Evolutionary conservation across 2,888 invertebrate species (phyloP).

Genomic region (Tryphoninae sp.): DNA sequence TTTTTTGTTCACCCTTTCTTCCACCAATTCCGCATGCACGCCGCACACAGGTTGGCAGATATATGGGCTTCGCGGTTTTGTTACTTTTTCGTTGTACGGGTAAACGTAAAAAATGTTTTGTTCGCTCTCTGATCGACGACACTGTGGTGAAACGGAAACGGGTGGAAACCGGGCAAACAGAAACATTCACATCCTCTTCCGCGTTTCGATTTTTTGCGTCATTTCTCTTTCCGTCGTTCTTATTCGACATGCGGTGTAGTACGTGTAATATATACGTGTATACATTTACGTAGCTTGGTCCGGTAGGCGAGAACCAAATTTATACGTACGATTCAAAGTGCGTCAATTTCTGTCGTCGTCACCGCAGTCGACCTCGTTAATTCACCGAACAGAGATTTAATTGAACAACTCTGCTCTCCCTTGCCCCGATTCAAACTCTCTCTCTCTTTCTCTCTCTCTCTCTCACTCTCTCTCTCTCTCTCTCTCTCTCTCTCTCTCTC

Average conservation of each 20-base stretch:
- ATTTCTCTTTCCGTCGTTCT: slow-evolving; percentile 4
- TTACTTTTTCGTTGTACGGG: slow-evolving; percentile 30
- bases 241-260: background rate
- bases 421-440: background rate
- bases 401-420: slow-evolving; percentile 22
- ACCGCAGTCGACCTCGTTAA: slow-evolving; percentile 8
- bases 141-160: slow-evolving; percentile 64
- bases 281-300: no score
- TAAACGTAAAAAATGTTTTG: slow-evolving; percentile 24
- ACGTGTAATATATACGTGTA: no score
- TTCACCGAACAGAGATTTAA: slow-evolving; percentile 30
- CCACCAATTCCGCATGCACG: slow-evolving; percentile 24
- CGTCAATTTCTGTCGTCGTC: slow-evolving; percentile 19
- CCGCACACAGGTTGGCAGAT: slow-evolving; percentile 22
- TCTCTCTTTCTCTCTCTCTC: background rate
- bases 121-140: background rate
- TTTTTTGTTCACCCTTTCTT: slow-evolving; percentile 37
- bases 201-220: slow-evolving; percentile 48
- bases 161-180: slow-evolving; percentile 39
- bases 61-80: slow-evolving; percentile 31
- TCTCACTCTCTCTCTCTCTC: background rate
- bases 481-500: no score
- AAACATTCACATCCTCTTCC: slow-evolving; percentile 58
- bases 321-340: slow-evolving; percentile 18
- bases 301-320: background rate